Evolutionary conservation across 2,888 invertebrate species (phyloP).

Genomic region (Craniophora ligustri): DNA sequence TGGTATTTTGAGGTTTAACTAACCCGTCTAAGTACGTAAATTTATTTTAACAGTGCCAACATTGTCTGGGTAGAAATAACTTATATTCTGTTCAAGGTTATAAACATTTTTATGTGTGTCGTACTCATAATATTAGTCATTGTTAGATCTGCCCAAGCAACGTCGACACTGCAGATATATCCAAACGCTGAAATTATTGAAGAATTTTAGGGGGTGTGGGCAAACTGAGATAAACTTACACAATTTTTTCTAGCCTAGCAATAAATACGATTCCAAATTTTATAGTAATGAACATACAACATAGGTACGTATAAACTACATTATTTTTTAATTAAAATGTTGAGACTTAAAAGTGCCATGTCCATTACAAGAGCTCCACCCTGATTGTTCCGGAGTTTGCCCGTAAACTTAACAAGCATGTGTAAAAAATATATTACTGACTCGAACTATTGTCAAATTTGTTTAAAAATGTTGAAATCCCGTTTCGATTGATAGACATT

Average conservation of each 20-base stretch:
- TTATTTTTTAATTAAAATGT: slow-evolving; percentile 46
- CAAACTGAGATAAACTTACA: slow-evolving; percentile 26
- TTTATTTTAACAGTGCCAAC: slow-evolving; percentile 21
- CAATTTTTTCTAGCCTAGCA: slow-evolving; percentile 38
- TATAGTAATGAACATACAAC: slow-evolving; percentile 37
- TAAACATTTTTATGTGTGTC: neutral
- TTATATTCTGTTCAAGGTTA: neutral
- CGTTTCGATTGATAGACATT: slow-evolving; percentile 3
- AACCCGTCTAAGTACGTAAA: slow-evolving; percentile 42
- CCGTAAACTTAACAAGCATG: slow-evolving; percentile 28
- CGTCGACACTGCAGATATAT: slow-evolving; percentile 11
- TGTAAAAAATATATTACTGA: slow-evolving; percentile 7
- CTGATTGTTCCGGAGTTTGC: slow-evolving; percentile 52
- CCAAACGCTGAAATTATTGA: slow-evolving; percentile 4
- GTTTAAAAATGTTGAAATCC: slow-evolving; percentile 4
- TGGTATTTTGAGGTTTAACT: neutral
- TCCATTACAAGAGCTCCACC: slow-evolving; percentile 47
- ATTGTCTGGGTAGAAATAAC: slow-evolving; percentile 9
- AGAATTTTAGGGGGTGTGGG: slow-evolving; percentile 7
- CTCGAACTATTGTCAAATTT: neutral
- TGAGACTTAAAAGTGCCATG: slow-evolving; percentile 51
- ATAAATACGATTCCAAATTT: slow-evolving; percentile 52
- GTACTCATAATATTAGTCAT: slow-evolving; percentile 3
- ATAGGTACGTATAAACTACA: slow-evolving; percentile 37
- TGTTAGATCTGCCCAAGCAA: slow-evolving; percentile 18